phyloP scores from a whole-genome alignment of 1,140 invertebrate genomes.

The Epicauta chinensis region DNA sequence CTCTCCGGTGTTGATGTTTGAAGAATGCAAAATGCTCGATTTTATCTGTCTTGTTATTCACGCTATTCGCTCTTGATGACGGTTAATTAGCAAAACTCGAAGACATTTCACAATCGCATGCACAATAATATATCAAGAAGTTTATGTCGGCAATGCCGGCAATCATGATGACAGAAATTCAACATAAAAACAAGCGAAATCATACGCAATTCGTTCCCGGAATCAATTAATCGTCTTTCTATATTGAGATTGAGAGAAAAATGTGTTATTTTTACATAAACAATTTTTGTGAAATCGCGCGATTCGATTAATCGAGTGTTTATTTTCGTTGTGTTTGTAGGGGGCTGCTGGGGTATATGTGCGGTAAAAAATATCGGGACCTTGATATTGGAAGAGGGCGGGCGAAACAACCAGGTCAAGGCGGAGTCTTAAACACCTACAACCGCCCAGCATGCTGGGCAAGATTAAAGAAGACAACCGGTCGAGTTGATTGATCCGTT shows the following conservation, averaged over 20 bases:
- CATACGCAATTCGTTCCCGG: too few relatives aligned
- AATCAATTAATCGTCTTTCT: too few relatives aligned
- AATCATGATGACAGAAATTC: too few relatives aligned
- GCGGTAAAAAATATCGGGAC: background rate
- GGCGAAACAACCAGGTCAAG: background rate
- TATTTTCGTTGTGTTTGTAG: too few relatives aligned
- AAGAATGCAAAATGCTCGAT: background rate
- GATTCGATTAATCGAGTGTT: background rate
- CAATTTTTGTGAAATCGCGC: background rate
- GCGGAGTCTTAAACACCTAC: background rate
- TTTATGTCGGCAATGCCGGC: too few relatives aligned
- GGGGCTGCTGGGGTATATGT: background rate
- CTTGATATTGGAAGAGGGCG: background rate
- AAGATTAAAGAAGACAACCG: background rate
- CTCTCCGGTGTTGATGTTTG: background rate
- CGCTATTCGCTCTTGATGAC: background rate
- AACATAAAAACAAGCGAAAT: too few relatives aligned
- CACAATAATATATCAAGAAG: too few relatives aligned
- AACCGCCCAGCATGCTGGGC: background rate
- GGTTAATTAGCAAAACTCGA: conserved; percentile 7
- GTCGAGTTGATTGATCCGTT: background rate
- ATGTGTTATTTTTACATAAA: too few relatives aligned
- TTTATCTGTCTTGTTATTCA: conserved; percentile 1
- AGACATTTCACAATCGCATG: background rate
- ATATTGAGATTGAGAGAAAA: too few relatives aligned